phyloP scores from a whole-genome alignment of 1,140 invertebrate species.

The Aphidius gifuensis region DNA sequence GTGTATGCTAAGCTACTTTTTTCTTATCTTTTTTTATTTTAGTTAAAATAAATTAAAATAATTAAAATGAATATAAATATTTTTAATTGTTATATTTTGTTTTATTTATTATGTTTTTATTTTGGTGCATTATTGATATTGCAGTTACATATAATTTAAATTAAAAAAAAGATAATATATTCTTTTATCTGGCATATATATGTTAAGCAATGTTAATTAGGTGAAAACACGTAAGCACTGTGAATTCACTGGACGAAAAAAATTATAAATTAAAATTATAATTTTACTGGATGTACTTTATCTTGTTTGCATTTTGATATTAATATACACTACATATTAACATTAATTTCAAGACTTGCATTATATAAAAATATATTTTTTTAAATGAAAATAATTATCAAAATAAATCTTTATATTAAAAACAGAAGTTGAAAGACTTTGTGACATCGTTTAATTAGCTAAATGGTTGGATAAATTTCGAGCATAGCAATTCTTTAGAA shows the following conservation, averaged over 20 bases:
- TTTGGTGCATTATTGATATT: too few species aligned
- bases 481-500: too few species aligned
- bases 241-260: slow-evolving; percentile 11
- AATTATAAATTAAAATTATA: not conserved
- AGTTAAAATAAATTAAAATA: too few species aligned
- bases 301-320: slow-evolving; percentile 19
- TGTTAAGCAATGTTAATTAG: slow-evolving; percentile 22
- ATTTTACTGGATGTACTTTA: not conserved
- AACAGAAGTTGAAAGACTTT: too few species aligned
- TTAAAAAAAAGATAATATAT: too few species aligned
- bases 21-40: too few species aligned
- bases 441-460: too few species aligned
- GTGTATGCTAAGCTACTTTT: not conserved
- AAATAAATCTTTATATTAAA: not conserved
- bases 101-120: too few species aligned
- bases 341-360: slow-evolving; percentile 15
- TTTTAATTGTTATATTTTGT: too few species aligned
- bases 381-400: not conserved
- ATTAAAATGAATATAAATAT: too few species aligned
- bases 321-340: slow-evolving; percentile 3
- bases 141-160: too few species aligned
- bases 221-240: slow-evolving; percentile 20
- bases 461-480: too few species aligned
- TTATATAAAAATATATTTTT: slow-evolving; percentile 6
- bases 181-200: not conserved